Evolutionary conservation across 2,113 vertebrate genomes (phyloP).

Genomic region (Chauna torquata): DNA sequence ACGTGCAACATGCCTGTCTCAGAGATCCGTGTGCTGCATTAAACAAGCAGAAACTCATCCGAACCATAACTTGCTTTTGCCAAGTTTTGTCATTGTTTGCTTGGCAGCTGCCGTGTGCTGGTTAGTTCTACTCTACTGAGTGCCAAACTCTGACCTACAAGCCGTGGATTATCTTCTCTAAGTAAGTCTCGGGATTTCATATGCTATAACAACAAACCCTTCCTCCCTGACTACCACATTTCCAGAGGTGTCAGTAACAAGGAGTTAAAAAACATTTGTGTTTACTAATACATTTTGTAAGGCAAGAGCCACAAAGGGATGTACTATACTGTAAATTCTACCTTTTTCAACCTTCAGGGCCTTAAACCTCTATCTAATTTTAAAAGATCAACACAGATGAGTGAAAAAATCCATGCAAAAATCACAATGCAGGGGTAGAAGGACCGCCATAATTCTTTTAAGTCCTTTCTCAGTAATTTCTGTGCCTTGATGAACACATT

Average conservation of each 20-base stretch:
- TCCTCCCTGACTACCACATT: not conserved
- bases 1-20: not conserved
- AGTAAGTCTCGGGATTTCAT: not conserved
- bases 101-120: not conserved
- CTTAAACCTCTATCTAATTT: not conserved
- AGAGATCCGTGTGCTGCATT: not conserved
- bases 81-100: not conserved
- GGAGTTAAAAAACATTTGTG: not conserved
- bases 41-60: constrained; percentile 31
- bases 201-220: not conserved
- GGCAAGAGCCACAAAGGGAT: not conserved
- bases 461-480: not conserved
- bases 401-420: not conserved
- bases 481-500: not conserved
- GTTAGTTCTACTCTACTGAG: constrained; percentile 15
- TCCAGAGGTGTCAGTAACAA: not conserved
- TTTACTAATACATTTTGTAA: not conserved
- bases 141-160: not conserved
- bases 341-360: not conserved
- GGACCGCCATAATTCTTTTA: not conserved
- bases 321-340: not conserved
- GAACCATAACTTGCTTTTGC: not conserved
- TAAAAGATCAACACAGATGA: not conserved
- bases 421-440: not conserved
- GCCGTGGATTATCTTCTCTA: not conserved